Base-by-base conservation (phyloP, 2,113 vertebrate species). In the Microtus oregoni region DNA sequence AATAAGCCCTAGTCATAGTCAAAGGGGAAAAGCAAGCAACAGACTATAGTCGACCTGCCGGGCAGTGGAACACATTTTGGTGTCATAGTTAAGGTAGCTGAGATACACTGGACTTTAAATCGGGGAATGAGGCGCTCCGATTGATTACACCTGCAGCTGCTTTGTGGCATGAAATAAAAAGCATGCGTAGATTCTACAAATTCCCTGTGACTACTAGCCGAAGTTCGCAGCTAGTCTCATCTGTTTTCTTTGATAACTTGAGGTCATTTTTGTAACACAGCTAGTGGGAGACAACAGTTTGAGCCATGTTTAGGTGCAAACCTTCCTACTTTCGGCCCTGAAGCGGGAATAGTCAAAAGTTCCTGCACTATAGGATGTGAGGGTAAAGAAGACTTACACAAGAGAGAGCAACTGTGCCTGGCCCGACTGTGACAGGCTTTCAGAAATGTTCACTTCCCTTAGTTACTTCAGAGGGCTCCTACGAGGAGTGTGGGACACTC, bases 131-230 rank as follows among this genome's bases (percentile, higher is more conserved):
- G 87, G 44, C 41, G 52, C 28, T 72, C 28, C 61, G 50, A 79
- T 79, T 15, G 26, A 92, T 79, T 44, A 58, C 19, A 4, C 83
- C 50, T 17, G 50, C 38, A 91, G 70, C 41, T 89, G 44, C 79
- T 94, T 85, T 79, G 44, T 68, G 41, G 22, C n/a, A 87, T n/a
- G 83, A 96, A 81, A 81, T 76, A 52, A 4, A n/a, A 35, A 72
- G 75, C 12, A 38, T 4, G 26, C 19, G 19, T 1, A 20, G 15
- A 86, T 68, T 94, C 65, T 77, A 47, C 52, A 78, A 89, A 94
- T 91, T 91, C 89, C 63, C 76, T 6, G 35, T 68, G 52, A 75
- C 30, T 20, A 32, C 52, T 65, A 81, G 63, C 52, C 58, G 77
- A 86, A 88, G 30, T 67, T 75, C 88, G 55, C 78, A 73, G 28